Evolutionary conservation across 1,140 invertebrate species (phyloP), one percentile per base, ranked within the genome.

Genomic region (Lasaia peninsularis): DNA sequence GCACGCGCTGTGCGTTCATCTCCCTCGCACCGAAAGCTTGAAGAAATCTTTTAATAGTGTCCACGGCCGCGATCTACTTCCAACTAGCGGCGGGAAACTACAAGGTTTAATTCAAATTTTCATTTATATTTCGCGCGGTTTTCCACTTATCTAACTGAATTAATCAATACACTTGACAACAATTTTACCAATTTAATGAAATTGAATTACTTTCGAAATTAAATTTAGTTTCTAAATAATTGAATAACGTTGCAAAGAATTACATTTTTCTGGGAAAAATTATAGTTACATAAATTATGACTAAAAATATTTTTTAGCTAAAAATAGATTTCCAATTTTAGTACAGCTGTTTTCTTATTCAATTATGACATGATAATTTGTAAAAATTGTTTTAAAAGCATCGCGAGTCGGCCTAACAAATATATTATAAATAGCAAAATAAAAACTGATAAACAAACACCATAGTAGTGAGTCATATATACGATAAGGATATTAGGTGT

Each of bases 21-120:
- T 78, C 86, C 66, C 81, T 87, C 86, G 70, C 82, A 71, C 86
- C 56, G 71, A 86, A 85, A 88, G 80, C 83, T 86, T 75, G 68
- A 86, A 83, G 86, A 86, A 86, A 88, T 88, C 86, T 88, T 88
- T 87, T 88, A 88, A 88, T 88, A 88, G 86, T 88, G 86, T 86
- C 86, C 83, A 86, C 86, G 86, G 86, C 81, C 86, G 82, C 83
- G 86, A 86, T 88, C 86, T 80, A 88, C 85, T 86, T 88, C 80
- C 79, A 86, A 82, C 69, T 81, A 71, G 77, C 72, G 79, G 83
- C 83, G 85, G 85, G 83, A 86, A 86, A 86, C 75, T 75, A 70
- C 68, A 80, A 67, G 62, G 67, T 62, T 60, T 60, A 60, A 56
- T 71, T 72, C 71, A 35, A 70, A 71, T 67, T 75, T 73, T 71